Conservation (phyloP, 2,888 invertebrate genomes). For the Conchocele bisecta region DNA sequence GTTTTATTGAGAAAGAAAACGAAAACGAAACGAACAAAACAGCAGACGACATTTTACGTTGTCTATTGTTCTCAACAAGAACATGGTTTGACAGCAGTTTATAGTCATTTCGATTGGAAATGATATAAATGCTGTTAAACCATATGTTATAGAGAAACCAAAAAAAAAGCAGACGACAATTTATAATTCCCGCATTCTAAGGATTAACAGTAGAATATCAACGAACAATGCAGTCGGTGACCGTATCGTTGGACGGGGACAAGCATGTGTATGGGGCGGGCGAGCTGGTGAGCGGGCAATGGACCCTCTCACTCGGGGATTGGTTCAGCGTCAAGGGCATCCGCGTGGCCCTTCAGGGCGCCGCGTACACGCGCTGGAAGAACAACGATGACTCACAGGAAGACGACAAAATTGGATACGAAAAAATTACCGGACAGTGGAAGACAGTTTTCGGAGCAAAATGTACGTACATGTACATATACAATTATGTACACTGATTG, state of each 20-base stretch:
- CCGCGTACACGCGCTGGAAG: constrained; percentile 63
- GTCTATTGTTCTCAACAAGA: no score
- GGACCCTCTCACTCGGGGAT: constrained; percentile 53
- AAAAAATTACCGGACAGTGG: constrained; percentile 29
- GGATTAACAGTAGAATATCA: no score
- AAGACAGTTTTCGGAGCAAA: constrained; percentile 38
- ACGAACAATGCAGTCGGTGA: constrained; percentile 4
- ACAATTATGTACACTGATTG: no score
- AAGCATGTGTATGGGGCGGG: constrained; percentile 63
- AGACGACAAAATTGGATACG: constrained; percentile 28
- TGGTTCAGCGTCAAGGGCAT: constrained; percentile 54
- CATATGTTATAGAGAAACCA: no score
- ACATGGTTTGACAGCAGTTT: no score
- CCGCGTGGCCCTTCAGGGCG: constrained; percentile 51
- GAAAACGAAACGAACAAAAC: no score
- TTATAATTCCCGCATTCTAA: no score
- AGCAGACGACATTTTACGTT: no score
- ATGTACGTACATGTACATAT: constrained; percentile 32
- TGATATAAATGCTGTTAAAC: no score
- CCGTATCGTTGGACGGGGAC: constrained; percentile 21
- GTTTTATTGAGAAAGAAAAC: no score
- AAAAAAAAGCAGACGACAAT: no score
- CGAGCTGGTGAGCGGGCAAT: constrained; percentile 57
- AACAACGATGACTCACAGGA: constrained; percentile 5
- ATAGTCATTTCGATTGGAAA: no score